Percentiles rank a stretch among this genome's conserved stretches.
These are phyloP conservation scores for Amiota minor DNA, from an alignment of 2,888 invertebrate genomes.

Conservation along the genomic window DNA sequence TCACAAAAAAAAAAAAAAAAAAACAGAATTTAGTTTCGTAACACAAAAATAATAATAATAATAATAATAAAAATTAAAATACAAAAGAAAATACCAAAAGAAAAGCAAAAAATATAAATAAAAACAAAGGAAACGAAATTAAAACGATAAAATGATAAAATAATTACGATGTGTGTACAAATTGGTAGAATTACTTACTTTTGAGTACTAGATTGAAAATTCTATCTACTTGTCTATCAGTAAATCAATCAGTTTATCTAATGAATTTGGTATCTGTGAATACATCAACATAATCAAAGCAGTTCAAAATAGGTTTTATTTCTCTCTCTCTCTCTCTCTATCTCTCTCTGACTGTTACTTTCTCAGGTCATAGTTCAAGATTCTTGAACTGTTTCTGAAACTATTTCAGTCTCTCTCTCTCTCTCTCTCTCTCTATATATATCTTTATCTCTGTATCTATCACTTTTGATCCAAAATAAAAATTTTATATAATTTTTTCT, in stretches of 20 bases:
- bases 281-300: background rate
- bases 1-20: slow-evolving; percentile 37
- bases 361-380: background rate
- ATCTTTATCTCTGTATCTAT: too few relatives aligned
- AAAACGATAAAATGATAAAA: slow-evolving; percentile 69
- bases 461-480: too few relatives aligned
- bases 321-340: background rate
- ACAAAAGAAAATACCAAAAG: slow-evolving; percentile 42
- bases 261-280: background rate
- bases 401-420: background rate
- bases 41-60: slow-evolving; percentile 42
- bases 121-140: slow-evolving; percentile 23
- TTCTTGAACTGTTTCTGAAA: too few relatives aligned
- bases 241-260: slow-evolving; percentile 37
- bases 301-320: background rate
- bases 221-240: background rate
- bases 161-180: slow-evolving; percentile 55
- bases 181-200: slow-evolving; percentile 4
- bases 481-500: too few relatives aligned
- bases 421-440: too few relatives aligned
- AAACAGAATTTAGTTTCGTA: slow-evolving; percentile 28
- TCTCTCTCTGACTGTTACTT: background rate
- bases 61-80: slow-evolving; percentile 51
- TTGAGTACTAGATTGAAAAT: background rate
- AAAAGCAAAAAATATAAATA: slow-evolving; percentile 37